phyloP scores from a whole-genome alignment of 2,888 invertebrate species.

The Frankliniella intonsa region DNA sequence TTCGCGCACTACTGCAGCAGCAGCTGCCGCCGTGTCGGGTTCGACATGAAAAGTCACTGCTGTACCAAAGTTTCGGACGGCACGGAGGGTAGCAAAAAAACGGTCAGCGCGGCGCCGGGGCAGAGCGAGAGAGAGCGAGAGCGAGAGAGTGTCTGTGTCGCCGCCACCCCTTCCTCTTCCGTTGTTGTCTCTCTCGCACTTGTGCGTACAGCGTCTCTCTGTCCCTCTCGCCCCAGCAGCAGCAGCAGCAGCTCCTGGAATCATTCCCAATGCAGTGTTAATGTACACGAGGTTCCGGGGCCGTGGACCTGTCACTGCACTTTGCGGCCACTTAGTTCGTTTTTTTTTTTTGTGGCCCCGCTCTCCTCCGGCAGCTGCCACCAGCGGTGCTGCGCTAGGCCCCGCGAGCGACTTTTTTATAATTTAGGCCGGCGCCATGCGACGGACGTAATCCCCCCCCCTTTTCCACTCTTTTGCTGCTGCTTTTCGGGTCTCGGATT shows the following conservation, averaged over 20 bases:
- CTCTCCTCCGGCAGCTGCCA: too few relatives aligned
- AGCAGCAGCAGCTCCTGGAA: too few relatives aligned
- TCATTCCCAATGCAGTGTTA: background rate
- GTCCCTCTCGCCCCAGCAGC: too few relatives aligned
- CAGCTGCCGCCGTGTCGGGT: background rate
- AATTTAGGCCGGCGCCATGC: background rate
- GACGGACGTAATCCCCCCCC: too few relatives aligned
- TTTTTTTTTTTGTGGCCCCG: too few relatives aligned
- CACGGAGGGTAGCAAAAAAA: background rate
- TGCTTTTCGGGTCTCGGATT: background rate
- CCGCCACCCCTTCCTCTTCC: too few relatives aligned
- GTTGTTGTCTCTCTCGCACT: too few relatives aligned
- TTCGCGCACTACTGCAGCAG: background rate
- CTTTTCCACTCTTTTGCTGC: background rate
- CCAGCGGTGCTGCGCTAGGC: too few relatives aligned
- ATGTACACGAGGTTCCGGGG: background rate
- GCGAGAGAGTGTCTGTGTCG: too few relatives aligned
- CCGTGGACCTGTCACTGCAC: background rate
- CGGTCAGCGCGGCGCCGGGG: too few relatives aligned
- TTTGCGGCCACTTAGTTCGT: background rate
- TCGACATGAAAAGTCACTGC: background rate
- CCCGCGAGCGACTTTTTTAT: background rate
- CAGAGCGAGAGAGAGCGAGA: too few relatives aligned
- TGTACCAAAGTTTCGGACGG: background rate
- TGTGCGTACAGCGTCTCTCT: too few relatives aligned